These are phyloP conservation scores for Triops longicaudatus DNA, from an alignment of 1,140 invertebrate genomes.

Conservation along the genomic window DNA sequence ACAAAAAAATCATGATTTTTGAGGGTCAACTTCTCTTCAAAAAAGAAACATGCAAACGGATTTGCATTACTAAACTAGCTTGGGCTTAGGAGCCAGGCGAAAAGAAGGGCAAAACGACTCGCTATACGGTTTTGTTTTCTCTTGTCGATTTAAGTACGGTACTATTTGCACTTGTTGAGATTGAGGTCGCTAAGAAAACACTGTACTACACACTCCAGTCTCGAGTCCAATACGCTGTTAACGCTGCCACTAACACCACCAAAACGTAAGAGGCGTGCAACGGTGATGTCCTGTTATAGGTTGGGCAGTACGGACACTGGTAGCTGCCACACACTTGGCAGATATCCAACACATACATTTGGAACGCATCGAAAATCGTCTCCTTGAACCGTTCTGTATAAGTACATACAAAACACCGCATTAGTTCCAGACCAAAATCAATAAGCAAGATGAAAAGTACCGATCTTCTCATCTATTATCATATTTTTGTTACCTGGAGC, in stretches of 20 bases:
- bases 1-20: neutral
- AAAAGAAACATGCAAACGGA: neutral
- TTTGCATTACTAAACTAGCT: neutral
- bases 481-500: constrained; percentile 63
- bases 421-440: neutral
- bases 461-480: neutral
- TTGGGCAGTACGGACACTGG: constrained; percentile 93
- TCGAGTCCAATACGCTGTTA: neutral
- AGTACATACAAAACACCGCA: constrained; percentile 29
- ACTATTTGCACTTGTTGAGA: constrained; percentile 16
- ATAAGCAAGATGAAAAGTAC: constrained; percentile 17
- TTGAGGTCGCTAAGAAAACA: constrained; percentile 16
- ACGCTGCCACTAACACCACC: constrained; percentile 4
- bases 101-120: neutral
- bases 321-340: constrained; percentile 97
- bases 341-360: constrained; percentile 83
- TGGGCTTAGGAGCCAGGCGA: neutral
- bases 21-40: neutral
- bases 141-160: neutral
- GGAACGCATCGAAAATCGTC: constrained; percentile 79
- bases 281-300: constrained; percentile 55
- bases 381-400: constrained; percentile 87
- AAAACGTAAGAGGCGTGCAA: constrained; percentile 20
- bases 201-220: neutral
- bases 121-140: neutral